Conservation (phyloP, 2,888 invertebrate species). For the Chloromyia formosa region DNA sequence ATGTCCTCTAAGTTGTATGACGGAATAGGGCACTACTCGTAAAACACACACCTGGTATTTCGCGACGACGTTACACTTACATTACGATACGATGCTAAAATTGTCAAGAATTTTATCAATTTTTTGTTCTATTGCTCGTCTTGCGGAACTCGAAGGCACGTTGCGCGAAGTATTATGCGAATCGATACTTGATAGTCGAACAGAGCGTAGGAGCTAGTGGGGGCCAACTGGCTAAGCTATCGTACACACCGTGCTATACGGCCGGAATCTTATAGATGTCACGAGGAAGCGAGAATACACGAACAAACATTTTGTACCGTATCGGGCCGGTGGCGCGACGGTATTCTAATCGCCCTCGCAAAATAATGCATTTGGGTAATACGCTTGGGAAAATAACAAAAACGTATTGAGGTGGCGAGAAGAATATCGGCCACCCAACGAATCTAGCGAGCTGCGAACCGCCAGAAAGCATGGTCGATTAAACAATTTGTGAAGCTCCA, state of each 20-base stretch:
- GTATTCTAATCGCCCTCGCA: constrained; percentile 21
- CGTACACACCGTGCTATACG: neutral
- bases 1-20: neutral
- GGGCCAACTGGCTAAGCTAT: constrained; percentile 35
- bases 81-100: no score
- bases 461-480: no score
- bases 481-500: no score
- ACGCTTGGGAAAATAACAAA: neutral
- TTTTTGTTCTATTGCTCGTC: no score
- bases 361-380: neutral
- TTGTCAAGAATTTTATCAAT: no score
- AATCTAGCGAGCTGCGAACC: no score
- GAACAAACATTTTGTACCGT: neutral
- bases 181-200: constrained; percentile 33
- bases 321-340: neutral
- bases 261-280: constrained; percentile 17
- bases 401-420: neutral
- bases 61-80: no score
- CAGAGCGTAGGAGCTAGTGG: constrained; percentile 36
- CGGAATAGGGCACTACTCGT: neutral
- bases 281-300: constrained; percentile 34
- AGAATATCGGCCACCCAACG: no score
- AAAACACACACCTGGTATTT: neutral
- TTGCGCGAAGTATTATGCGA: constrained; percentile 4
- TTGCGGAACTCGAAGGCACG: neutral